A percentile compares a stretch with the other conserved stretches of the same genome.
phyloP scores from a whole-genome alignment of 2,888 invertebrate genomes.

The Norana najaformis region DNA sequence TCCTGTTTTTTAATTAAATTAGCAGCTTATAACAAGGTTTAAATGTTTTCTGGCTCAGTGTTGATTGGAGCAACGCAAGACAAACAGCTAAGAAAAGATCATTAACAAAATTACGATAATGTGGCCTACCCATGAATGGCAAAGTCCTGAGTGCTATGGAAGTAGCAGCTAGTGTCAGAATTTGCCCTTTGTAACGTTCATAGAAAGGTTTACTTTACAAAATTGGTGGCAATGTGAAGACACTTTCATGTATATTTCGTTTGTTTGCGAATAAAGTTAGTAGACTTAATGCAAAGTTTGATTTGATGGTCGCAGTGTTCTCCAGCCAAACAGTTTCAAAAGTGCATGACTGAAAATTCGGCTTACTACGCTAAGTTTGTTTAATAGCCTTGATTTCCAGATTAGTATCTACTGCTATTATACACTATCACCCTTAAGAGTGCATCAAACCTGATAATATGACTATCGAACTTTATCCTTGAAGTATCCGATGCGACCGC shows the following conservation, averaged over 20 bases:
- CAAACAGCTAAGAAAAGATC: no score
- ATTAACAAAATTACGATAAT: neutral
- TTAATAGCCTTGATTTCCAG: neutral
- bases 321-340: neutral
- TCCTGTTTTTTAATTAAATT: neutral
- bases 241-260: no score
- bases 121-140: neutral
- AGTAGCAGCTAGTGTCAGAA: neutral
- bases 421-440: neutral
- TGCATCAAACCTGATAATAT: neutral
- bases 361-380: neutral
- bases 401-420: neutral
- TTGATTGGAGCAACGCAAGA: no score
- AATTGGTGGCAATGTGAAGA: neutral
- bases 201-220: neutral
- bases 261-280: neutral
- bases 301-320: no score
- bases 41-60: neutral
- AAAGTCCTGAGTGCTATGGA: neutral
- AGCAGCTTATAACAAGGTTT: neutral
- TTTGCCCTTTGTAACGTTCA: neutral
- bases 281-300: neutral
- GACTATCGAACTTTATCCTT: neutral
- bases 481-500: neutral
- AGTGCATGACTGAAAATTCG: no score